Evolutionary conservation across 30 jellyfish, hydroid and myxozoan species (phyloP).

Genomic region (Pelagia noctiluca): DNA sequence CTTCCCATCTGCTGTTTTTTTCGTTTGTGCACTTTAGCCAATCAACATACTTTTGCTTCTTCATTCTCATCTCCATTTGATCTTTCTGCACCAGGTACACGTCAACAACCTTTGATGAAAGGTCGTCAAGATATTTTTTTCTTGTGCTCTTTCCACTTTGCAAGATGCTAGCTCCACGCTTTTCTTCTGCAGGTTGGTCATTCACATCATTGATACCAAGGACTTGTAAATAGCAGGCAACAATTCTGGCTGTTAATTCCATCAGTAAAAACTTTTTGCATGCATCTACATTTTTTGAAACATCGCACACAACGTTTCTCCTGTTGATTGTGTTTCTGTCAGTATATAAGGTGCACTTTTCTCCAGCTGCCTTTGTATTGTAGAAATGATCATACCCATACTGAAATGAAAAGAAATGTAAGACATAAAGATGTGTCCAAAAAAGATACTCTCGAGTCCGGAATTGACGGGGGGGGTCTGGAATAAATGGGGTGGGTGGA

Average conservation of each 20-base stretch:
- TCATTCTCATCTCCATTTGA: conserved; percentile 7
- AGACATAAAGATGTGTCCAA: too few relatives aligned
- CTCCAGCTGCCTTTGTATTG: conserved; percentile 9
- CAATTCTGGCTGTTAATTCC: conserved; percentile 31
- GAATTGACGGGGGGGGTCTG: too few relatives aligned
- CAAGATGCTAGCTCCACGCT: conserved; percentile 1
- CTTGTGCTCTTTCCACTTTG: too few relatives aligned
- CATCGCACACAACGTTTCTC: too few relatives aligned
- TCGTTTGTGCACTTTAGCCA: conserved; percentile 1
- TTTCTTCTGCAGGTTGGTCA: conserved; percentile 31
- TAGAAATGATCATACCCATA: conserved; percentile 28
- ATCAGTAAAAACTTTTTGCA: conserved; percentile 1
- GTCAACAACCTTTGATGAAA: conserved; percentile 5
- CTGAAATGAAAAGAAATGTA: neutral
- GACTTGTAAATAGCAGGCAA: conserved; percentile 5
- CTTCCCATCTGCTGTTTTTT: neutral
- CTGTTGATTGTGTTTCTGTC: too few relatives aligned
- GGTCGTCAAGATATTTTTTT: too few relatives aligned
- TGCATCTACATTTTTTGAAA: too few relatives aligned
- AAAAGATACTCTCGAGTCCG: too few relatives aligned
- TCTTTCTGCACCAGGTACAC: neutral
- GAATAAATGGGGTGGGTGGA: too few relatives aligned
- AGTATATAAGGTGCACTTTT: too few relatives aligned
- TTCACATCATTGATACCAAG: conserved; percentile 3
- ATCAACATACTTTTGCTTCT: neutral